These are phyloP conservation scores for Pollimyrus isidori DNA, from an alignment of 2,113 vertebrate genomes.

Conservation along the genomic window DNA sequence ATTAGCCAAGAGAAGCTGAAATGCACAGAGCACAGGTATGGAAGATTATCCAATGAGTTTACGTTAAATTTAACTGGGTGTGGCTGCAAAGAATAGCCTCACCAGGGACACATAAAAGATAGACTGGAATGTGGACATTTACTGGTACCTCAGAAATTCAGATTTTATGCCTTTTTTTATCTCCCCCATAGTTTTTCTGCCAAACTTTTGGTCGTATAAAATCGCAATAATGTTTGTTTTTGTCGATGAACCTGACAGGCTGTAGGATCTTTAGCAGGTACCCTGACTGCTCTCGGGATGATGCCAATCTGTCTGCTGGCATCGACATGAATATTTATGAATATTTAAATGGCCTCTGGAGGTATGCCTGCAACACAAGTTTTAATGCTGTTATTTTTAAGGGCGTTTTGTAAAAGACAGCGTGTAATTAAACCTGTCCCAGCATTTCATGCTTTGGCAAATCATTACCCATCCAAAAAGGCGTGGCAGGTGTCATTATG, in stretches of 20 bases:
- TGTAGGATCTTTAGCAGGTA: not conserved
- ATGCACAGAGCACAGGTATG: not conserved
- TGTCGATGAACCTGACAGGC: not conserved
- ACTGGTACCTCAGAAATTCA: not conserved
- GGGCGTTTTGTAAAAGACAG: not conserved
- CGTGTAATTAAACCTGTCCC: not conserved
- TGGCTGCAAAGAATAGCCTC: not conserved
- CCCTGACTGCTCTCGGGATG: not conserved
- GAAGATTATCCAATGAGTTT: not conserved
- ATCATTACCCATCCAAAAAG: not conserved
- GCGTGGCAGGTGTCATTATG: not conserved
- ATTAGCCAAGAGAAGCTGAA: not conserved
- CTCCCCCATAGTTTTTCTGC: not conserved
- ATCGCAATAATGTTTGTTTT: not conserved
- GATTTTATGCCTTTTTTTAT: not conserved
- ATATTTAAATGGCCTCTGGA: not conserved
- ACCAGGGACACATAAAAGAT: not conserved
- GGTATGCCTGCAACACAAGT: not conserved
- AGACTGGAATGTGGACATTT: not conserved
- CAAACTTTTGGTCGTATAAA: not conserved
- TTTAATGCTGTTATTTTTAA: not conserved
- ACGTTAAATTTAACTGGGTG: not conserved
- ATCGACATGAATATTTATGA: not conserved
- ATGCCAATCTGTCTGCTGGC: not conserved
- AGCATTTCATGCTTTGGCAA: not conserved